A percentile compares a stretch with the other conserved stretches of the same genome.
These are phyloP conservation scores for Xiphorhynchus elegans DNA, from an alignment of 2,113 vertebrate genomes.

Conservation along the genomic window DNA sequence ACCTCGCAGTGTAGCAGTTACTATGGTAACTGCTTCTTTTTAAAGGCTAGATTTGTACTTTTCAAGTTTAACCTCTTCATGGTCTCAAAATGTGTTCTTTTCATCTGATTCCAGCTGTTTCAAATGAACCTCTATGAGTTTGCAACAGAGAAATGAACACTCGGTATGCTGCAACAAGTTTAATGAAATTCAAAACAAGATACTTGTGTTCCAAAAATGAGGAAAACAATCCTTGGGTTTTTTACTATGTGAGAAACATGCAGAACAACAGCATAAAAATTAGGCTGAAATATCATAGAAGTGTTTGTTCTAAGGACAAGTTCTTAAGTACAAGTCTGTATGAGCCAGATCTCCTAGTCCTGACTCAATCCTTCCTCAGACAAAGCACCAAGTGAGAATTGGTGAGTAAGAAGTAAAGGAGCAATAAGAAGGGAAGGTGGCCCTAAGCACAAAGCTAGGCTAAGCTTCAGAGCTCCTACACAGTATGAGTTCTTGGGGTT, in stretches of 20 bases:
- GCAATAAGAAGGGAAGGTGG: neutral
- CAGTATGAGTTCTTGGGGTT: neutral
- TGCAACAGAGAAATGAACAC: neutral
- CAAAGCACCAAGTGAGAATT: constrained; percentile 35
- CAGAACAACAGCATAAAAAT: constrained; percentile 12
- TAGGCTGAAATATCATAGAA: neutral
- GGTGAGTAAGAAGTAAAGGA: neutral
- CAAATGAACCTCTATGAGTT: constrained; percentile 7
- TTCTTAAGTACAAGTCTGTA: neutral
- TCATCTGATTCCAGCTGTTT: neutral
- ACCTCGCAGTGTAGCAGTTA: constrained; percentile 22
- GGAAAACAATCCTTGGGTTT: neutral
- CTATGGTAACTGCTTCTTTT: constrained; percentile 61
- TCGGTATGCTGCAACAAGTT: neutral
- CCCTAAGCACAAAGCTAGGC: neutral
- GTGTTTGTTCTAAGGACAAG: neutral
- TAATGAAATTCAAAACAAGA: neutral
- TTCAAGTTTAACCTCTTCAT: constrained; percentile 60
- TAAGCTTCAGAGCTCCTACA: neutral
- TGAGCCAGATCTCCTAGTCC: neutral
- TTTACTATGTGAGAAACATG: neutral
- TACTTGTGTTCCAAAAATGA: neutral
- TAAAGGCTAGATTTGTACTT: constrained; percentile 36
- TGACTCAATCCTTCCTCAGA: constrained; percentile 10
- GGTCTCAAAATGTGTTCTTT: constrained; percentile 1